A percentile compares a stretch with the other conserved stretches of the same genome.
These are phyloP conservation scores for Lampris megalopsis DNA, from an alignment of 2,113 vertebrate species.

Conservation along the genomic window DNA sequence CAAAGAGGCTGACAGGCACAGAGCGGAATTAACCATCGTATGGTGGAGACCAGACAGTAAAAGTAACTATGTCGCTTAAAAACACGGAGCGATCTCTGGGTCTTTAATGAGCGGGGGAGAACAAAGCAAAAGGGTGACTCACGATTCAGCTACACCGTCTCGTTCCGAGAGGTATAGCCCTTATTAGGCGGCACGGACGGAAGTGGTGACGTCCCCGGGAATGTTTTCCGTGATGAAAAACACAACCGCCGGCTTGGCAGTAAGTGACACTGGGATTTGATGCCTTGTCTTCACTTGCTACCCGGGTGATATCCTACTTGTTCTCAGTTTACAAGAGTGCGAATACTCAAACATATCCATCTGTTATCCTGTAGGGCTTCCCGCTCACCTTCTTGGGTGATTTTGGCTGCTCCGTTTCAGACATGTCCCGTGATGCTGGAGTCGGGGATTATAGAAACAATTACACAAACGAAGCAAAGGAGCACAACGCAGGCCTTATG, in stretches of 20 bases:
- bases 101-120: slow-evolving; percentile 25
- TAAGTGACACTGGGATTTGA: slow-evolving; percentile 5
- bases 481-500: not conserved
- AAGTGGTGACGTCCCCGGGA: slow-evolving; percentile 56
- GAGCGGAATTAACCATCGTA: slow-evolving; percentile 23
- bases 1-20: not conserved
- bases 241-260: slow-evolving; percentile 31
- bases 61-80: not conserved
- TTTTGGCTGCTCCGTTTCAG: slow-evolving; percentile 32
- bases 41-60: slow-evolving; percentile 6
- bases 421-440: not conserved
- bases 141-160: slow-evolving; percentile 64
- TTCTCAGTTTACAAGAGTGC: slow-evolving; percentile 28
- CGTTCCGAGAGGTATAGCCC: slow-evolving; percentile 31
- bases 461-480: not conserved
- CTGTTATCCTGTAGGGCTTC: slow-evolving; percentile 38
- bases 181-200: slow-evolving; percentile 54
- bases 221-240: slow-evolving; percentile 43
- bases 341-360: slow-evolving; percentile 40
- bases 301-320: slow-evolving; percentile 60
- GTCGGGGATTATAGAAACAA: slow-evolving; percentile 29
- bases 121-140: slow-evolving; percentile 41
- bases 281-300: slow-evolving; percentile 12
- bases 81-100: slow-evolving; percentile 16
- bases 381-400: slow-evolving; percentile 15